Percentiles rank a stretch among this genome's conserved stretches.
Evolutionary conservation across 2,888 invertebrate genomes (phyloP).

Genomic region (Bedellia somnulentella): DNA sequence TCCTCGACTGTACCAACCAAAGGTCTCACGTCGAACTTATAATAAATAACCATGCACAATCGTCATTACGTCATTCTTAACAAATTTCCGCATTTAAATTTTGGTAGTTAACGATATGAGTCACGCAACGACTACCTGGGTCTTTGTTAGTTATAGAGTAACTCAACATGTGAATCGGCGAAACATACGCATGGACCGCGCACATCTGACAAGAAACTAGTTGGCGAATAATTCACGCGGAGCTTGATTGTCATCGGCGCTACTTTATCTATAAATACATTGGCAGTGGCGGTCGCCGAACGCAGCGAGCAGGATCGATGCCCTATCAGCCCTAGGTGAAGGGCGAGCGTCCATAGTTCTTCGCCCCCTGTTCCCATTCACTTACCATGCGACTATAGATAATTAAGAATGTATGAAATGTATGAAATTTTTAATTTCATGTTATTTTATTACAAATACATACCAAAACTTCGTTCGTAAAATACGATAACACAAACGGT

Average conservation of each 20-base stretch:
- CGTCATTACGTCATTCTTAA: constrained; percentile 54
- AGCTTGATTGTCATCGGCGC: constrained; percentile 23
- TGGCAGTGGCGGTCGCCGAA: constrained; percentile 32
- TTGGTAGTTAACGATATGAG: constrained; percentile 49
- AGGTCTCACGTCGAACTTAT: constrained; percentile 52
- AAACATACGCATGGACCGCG: too few species aligned
- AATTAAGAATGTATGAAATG: too few species aligned
- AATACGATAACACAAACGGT: too few species aligned
- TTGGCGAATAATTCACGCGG: constrained; percentile 7
- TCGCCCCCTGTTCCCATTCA: constrained; percentile 24
- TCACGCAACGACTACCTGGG: constrained; percentile 44
- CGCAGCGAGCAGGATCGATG: constrained; percentile 32
- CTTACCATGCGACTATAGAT: too few species aligned
- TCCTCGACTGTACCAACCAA: constrained; percentile 17
- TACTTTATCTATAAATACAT: constrained; percentile 41
- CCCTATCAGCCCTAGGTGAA: constrained; percentile 46
- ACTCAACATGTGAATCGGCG: too few species aligned
- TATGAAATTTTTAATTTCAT: too few species aligned
- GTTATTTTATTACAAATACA: too few species aligned
- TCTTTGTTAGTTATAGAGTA: constrained; percentile 14
- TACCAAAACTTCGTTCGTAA: too few species aligned
- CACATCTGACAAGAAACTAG: neutral
- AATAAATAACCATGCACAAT: constrained; percentile 51
- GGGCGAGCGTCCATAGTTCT: constrained; percentile 39
- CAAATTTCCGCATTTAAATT: constrained; percentile 54